Evolutionary conservation across 1,140 invertebrate species (phyloP).

Genomic region (Oncopodura yosiiana): DNA sequence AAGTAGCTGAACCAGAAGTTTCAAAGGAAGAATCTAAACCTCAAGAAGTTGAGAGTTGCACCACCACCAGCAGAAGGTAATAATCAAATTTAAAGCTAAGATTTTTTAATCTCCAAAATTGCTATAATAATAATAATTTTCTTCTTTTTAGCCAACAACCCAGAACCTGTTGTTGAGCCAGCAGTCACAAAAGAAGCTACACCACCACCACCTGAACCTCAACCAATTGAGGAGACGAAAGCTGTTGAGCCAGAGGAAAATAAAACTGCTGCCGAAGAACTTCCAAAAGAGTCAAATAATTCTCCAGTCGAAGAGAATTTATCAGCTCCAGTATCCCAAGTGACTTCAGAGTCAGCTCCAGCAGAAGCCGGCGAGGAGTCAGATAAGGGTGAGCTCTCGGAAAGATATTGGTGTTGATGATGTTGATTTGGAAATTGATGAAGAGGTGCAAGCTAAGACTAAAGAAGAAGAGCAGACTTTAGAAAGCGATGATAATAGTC

Average conservation of each 20-base stretch:
- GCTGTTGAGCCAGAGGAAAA: not conserved
- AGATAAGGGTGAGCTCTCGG: slow-evolving; percentile 11
- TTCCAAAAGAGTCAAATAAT: not conserved
- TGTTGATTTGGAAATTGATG: slow-evolving; percentile 12
- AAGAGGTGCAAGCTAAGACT: slow-evolving; percentile 12
- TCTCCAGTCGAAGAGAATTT: not conserved
- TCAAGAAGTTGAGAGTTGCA: too few relatives aligned
- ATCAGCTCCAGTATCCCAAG: not conserved
- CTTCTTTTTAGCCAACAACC: not conserved
- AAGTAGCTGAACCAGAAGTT: not conserved
- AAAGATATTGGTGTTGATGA: slow-evolving; percentile 11
- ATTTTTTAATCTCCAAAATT: not conserved
- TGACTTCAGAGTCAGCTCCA: not conserved
- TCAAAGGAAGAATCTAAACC: not conserved
- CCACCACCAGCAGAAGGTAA: not conserved
- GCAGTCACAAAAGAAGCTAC: not conserved
- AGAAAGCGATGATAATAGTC: slow-evolving; percentile 14
- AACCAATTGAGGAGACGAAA: not conserved
- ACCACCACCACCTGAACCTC: not conserved
- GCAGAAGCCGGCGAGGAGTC: slow-evolving; percentile 3
- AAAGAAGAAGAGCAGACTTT: slow-evolving; percentile 23
- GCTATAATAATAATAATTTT: not conserved
- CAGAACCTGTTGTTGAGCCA: not conserved
- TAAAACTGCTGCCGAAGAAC: not conserved
- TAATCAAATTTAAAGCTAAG: not conserved